Base-by-base conservation (phyloP, 2,797 vertebrate genomes). In the Liasis olivaceus region DNA sequence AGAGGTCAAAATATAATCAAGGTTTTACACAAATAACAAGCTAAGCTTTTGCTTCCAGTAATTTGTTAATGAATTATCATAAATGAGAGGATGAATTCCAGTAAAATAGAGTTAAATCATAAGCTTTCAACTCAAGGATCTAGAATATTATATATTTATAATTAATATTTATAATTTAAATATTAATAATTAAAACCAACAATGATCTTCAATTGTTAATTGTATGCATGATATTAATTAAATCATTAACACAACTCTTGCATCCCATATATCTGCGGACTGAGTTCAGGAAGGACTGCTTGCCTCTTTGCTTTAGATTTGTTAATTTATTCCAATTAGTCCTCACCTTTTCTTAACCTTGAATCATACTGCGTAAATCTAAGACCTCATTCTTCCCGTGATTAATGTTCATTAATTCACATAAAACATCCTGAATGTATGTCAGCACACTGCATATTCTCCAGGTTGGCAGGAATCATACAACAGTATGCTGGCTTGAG, bases 201-300 rank as follows among this genome's bases (percentile, higher is more conserved):
- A 97, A 97, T 98, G 98, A 95, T 97, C 95, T 98, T 97, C 97
- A 96, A 97, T 96, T 96, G 95, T 96, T 98, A 98, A 98, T 98
- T 95, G 96, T 97, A 98, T 98, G 98, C 97, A 95, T 97, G 96
- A 93, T 98, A 98, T 98, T 98, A 98, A 98, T 98, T 98, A 95
- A 95, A 94, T 96, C 92, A 98, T 98, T 98, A 98, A 97, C 97
- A 98, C 98, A 98, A 97, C 94, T 97, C 96, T 97, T 95, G 94
- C 94, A 96, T 96, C n/a, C 66, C 92, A 58, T 93, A 95, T 94
- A 95, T 92, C 90, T 93, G 96, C 96, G 97, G 97, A 96, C 97
- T 96, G 94, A 97, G 95, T 98, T 97, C 97, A 94, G 93, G 94
- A 97, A 97, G 97, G 93, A 95, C 90, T 94, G 89, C 66, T 94